Evolutionary conservation across 2,888 invertebrate genomes (phyloP).

Genomic region (Drosophila austrosaltans): DNA sequence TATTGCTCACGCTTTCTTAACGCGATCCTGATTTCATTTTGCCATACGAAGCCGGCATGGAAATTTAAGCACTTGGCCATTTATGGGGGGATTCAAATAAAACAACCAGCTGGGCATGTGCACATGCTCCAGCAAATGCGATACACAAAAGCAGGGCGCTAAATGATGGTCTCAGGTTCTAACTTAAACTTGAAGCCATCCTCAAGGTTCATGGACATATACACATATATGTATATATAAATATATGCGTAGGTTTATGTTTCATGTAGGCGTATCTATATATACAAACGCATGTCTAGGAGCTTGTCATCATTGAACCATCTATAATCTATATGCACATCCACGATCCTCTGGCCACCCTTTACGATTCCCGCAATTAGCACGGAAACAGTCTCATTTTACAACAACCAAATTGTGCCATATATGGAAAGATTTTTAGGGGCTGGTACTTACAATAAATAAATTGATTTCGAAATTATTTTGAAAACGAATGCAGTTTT

Average conservation of each 20-base stretch:
- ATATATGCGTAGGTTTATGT: conserved; percentile 5
- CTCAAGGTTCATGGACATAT: conserved; percentile 49
- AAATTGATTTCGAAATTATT: conserved; percentile 38
- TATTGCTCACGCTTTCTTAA: neutral
- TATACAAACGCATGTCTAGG: neutral
- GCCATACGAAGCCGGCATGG: conserved; percentile 23
- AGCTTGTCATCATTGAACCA: conserved; percentile 61
- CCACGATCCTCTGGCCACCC: conserved; percentile 36
- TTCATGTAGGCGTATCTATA: conserved; percentile 17
- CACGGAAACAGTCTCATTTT: conserved; percentile 78
- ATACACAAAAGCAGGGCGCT: neutral
- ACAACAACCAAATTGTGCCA: conserved; percentile 74
- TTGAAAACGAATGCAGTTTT: conserved; percentile 43
- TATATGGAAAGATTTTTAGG: conserved; percentile 61
- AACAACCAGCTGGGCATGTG: conserved; percentile 14
- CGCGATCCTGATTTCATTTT: conserved; percentile 25
- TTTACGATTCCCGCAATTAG: conserved; percentile 65
- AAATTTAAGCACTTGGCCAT: conserved; percentile 34
- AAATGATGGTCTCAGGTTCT: conserved; percentile 53
- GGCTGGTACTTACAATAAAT: conserved; percentile 64
- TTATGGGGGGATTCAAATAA: conserved; percentile 44
- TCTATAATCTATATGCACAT: neutral
- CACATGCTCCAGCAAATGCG: conserved; percentile 2
- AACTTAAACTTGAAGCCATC: conserved; percentile 44
- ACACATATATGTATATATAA: conserved; percentile 30